Conservation (phyloP, 2,888 invertebrate species). For the Allolobophora icterica region DNA sequence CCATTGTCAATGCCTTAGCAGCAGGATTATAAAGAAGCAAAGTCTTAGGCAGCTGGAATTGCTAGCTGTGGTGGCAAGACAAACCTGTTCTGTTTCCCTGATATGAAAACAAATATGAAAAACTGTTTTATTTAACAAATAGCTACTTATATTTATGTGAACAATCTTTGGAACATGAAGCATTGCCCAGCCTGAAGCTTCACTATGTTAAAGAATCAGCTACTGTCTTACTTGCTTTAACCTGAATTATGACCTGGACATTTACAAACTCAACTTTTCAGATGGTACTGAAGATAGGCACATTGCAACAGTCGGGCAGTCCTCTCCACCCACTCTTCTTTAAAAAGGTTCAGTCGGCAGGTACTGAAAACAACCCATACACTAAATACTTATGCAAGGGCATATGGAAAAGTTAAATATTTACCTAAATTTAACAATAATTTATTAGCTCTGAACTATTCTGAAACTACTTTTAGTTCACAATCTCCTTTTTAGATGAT, state of each 20-base stretch:
- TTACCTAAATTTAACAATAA: no score
- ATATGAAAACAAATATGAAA: not conserved
- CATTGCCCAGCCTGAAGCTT: not conserved
- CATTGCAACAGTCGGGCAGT: not conserved
- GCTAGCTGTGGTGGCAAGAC: constrained; percentile 1
- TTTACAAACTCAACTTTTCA: not conserved
- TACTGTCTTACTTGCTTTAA: constrained; percentile 9
- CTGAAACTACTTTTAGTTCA: no score
- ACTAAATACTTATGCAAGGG: not conserved
- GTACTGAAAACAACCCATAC: not conserved
- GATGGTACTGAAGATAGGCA: constrained; percentile 1
- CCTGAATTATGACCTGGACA: not conserved
- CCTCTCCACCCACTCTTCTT: not conserved
- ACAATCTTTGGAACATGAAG: not conserved
- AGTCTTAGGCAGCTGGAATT: not conserved
- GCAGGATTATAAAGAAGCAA: not conserved
- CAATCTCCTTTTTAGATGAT: no score
- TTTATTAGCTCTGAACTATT: no score
- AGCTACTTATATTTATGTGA: not conserved
- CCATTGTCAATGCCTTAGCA: not conserved
- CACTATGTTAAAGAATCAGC: not conserved
- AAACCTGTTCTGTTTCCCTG: not conserved
- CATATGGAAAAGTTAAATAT: not conserved
- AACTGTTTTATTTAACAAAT: not conserved
- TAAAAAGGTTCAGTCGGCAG: not conserved